Evolutionary conservation across 2,113 vertebrate genomes (phyloP).

Genomic region (Podarcis cretensis): DNA sequence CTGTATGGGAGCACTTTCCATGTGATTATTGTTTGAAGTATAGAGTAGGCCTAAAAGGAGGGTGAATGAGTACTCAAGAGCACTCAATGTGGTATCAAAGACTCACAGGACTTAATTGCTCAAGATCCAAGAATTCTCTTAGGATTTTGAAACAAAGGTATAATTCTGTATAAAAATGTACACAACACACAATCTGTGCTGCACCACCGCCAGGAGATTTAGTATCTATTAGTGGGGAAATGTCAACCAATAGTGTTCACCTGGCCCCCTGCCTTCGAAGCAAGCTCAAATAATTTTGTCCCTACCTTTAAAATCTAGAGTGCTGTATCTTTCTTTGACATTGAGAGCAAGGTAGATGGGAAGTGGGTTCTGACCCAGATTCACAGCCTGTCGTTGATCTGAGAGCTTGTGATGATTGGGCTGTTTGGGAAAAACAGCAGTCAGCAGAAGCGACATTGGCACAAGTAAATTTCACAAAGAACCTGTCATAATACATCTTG

Average conservation of each 20-base stretch:
- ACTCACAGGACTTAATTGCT: background rate
- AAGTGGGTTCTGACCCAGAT: conserved; percentile 84
- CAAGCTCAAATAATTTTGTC: background rate
- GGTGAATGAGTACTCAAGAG: no score
- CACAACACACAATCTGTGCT: background rate
- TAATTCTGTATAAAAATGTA: background rate
- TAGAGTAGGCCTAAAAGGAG: no score
- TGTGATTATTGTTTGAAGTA: no score
- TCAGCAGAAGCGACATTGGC: background rate
- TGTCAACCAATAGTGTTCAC: background rate
- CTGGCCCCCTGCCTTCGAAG: background rate
- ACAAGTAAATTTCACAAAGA: rapidly evolving
- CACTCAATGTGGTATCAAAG: no score
- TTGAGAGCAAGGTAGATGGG: conserved; percentile 86
- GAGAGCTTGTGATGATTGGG: conserved; percentile 74
- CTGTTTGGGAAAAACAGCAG: conserved; percentile 56
- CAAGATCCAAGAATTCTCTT: background rate
- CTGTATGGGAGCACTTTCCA: no score
- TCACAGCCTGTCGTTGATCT: conserved; percentile 79
- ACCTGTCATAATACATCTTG: background rate
- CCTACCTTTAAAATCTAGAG: conserved; percentile 75
- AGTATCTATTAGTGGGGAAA: background rate
- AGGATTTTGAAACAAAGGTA: background rate
- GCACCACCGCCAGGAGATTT: background rate
- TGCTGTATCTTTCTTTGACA: conserved; percentile 76